Evolutionary conservation across 2,113 vertebrate genomes (phyloP), one percentile per base, ranked within the genome.

Genomic region (Zosterops japonicus): DNA sequence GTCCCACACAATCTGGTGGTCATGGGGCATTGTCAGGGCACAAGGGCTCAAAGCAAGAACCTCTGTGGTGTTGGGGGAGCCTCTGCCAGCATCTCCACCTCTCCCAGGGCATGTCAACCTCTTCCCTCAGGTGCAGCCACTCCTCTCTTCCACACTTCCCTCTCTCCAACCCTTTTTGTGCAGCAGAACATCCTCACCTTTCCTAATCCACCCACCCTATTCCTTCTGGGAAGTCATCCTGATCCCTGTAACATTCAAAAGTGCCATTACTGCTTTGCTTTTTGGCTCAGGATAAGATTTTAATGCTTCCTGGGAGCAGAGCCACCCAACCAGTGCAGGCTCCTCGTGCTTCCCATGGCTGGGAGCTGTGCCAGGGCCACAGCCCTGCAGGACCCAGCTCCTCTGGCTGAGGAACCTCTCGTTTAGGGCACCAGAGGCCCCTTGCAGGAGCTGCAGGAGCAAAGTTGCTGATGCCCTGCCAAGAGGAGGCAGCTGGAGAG

Each of bases 321-420:
- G 56, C 24, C 29, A 24, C 14, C 18, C 5, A 3, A 31, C 19
- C 19, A 11, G 69, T 4, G n/a, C 36, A 31, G 31, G 60, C 41
- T 56, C 27, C 81, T 71, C 1, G 0, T 23, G 28, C 47, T 55
- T 29, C 47, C 28, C 24, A 7, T 0, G 1, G 35, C 41, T 2
- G 10, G 39, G 61, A 63, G 67, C 44, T 35, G 28, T 20, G 68
- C 42, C 9, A 18, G 19, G 24, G 42, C 52, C 61, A 5, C 4
- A 6, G 19, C 8, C 47, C 47, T 17, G 22, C 57, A 50, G 41
- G 33, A 60, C 35, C 0, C 2, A 50, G 57, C 10, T 79, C 47
- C 67, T 82, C 63, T 23, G 57, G 35, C 76, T 53, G 28, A 93
- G 76, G 49, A 60, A 23, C 39, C 33, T 76, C 39, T 69, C 56